Base-by-base conservation (phyloP, 2,797 vertebrate genomes). In the Hemibagrus guttatus region DNA sequence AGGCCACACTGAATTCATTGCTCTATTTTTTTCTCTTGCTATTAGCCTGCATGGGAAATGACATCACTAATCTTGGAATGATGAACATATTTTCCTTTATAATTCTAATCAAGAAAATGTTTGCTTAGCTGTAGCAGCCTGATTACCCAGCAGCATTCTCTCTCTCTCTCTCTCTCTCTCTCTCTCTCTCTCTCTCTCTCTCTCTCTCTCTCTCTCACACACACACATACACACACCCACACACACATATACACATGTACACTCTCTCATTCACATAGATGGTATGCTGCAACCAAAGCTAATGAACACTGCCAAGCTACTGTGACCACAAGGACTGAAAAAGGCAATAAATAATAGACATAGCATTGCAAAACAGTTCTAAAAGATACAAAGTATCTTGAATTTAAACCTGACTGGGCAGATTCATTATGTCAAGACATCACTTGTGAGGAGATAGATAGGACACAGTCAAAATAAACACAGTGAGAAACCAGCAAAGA, bases 111-210 rank as follows among this genome's bases (percentile, higher is more conserved):
- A 74, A 46, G 35, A 39, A 71, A 46, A 49, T 46, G 23, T 74
- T 52, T n/a, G 23, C 23, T 74, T 74, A 74, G 71, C 71, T 74
- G 71, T 23, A 74, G 21, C 42, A 74, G 13, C 23, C 46, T n/a
- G 71, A 74, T 74, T 74, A 46, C 39, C 42, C 42, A 26, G 26
- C 23, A 76, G 16, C 26, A 8, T 26, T 8, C 72, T 17, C 14
- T 72, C 1, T 46, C 2, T 26, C 71, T 52, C 42, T 72, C 69
- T 72, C 69, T 71, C 69, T 72, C 69, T 46, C 39, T 72, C 12
- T 74, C 71, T 74, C 42, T 74, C 69, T 26, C 35, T 71, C 68
- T 71, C 68, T 71, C 68, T 69, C 68, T 39, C 68, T 71, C 68
- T 26, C 39, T 72, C 21, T 71, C 68, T 8, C 17, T 19, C 31